phyloP scores from a whole-genome alignment of 1,140 invertebrate genomes.

The Euborellia annulipes region DNA sequence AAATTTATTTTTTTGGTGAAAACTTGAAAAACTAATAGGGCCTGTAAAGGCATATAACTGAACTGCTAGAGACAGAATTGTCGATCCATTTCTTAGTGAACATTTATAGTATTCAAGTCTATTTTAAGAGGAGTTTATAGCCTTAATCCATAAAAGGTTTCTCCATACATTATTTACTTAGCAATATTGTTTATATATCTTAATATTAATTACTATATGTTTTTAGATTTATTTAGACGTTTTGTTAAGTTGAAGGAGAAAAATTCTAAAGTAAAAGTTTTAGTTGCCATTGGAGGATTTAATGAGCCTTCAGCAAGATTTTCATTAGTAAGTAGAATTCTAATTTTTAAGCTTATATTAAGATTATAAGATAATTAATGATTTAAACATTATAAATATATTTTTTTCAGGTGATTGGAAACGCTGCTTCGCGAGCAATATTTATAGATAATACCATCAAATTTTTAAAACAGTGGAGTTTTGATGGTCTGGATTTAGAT shows the following conservation, averaged over 20 bases:
- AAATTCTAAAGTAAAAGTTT: conserved; percentile 43
- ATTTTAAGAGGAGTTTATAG: too few relatives aligned
- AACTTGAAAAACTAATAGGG: too few relatives aligned
- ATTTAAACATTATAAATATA: conserved; percentile 7
- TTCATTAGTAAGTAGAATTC: conserved; percentile 27
- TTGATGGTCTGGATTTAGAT: conserved; percentile 67
- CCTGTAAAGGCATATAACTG: too few relatives aligned
- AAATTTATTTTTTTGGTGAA: too few relatives aligned
- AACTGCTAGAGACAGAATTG: too few relatives aligned
- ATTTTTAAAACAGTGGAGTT: conserved; percentile 44
- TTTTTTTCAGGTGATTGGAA: conserved; percentile 31
- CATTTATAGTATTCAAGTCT: too few relatives aligned
- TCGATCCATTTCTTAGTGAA: too few relatives aligned
- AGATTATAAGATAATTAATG: neutral
- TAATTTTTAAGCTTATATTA: conserved; percentile 12
- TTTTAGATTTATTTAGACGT: conserved; percentile 24
- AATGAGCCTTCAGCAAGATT: conserved; percentile 46
- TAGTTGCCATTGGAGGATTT: conserved; percentile 64
- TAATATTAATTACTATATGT: too few relatives aligned
- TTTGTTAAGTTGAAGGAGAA: conserved; percentile 35
- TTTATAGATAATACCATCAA: conserved; percentile 41
- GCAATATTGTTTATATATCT: neutral
- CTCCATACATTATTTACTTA: too few relatives aligned
- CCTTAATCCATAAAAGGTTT: too few relatives aligned
- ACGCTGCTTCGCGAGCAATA: conserved; percentile 30